A percentile compares a stretch with the other conserved stretches of the same genome.
Evolutionary conservation across 2,888 invertebrate species (phyloP).

Genomic region (Oegoconia quadripuncta): DNA sequence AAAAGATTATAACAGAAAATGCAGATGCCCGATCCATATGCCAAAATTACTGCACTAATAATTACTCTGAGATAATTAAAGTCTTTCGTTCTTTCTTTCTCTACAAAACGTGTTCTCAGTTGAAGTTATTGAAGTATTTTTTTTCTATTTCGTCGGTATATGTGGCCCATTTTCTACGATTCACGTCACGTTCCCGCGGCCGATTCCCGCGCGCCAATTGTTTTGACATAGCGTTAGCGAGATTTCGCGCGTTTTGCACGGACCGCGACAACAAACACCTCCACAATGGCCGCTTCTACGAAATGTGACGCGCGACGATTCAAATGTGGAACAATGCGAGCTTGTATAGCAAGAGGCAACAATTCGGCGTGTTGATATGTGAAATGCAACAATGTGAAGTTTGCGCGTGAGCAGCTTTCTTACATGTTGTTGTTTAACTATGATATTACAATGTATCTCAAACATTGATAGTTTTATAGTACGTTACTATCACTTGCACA

Average conservation of each 20-base stretch:
- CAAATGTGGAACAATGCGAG: slow-evolving; percentile 72
- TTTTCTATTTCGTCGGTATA: no score
- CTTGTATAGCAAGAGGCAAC: slow-evolving; percentile 66
- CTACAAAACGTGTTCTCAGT: no score
- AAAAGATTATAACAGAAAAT: no score
- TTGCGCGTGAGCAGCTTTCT: slow-evolving; percentile 53
- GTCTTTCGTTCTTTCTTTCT: no score
- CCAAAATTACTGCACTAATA: no score
- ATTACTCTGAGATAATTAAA: no score
- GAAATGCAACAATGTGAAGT: slow-evolving; percentile 48
- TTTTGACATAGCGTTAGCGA: slow-evolving; percentile 64
- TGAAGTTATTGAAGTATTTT: no score
- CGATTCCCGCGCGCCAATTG: slow-evolving; percentile 40
- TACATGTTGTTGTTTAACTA: slow-evolving; percentile 36
- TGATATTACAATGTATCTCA: not conserved
- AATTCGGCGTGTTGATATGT: slow-evolving; percentile 67
- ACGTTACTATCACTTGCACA: no score
- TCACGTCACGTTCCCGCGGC: slow-evolving; percentile 23
- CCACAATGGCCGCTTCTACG: slow-evolving; percentile 72
- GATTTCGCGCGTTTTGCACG: slow-evolving; percentile 60
- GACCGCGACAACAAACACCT: slow-evolving; percentile 64
- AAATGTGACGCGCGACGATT: slow-evolving; percentile 62
- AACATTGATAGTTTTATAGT: not conserved
- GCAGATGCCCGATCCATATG: no score
- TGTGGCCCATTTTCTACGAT: no score